Conservation (phyloP, 2,888 invertebrate genomes). For the Sphaerophoria taeniata region DNA sequence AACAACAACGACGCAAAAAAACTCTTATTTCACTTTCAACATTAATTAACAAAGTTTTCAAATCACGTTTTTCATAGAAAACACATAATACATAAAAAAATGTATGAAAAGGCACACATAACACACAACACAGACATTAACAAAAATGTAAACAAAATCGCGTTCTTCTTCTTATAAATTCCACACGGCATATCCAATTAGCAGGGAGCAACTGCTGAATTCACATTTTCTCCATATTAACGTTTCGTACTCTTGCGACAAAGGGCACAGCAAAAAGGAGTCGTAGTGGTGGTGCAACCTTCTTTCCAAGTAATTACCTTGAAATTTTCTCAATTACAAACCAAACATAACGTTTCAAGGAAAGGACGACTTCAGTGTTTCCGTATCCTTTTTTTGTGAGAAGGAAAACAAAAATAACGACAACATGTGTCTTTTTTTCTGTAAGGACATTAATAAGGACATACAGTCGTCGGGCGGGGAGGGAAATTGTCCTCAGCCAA, state of each 20-base stretch:
- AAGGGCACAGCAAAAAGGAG: not conserved
- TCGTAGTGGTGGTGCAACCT: slow-evolving; percentile 33
- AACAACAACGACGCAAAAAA: slow-evolving; percentile 29
- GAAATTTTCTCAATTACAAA: slow-evolving; percentile 72
- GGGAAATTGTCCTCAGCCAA: slow-evolving; percentile 64
- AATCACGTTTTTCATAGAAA: slow-evolving; percentile 54
- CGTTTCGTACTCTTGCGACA: too few species aligned
- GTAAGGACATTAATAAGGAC: slow-evolving; percentile 36
- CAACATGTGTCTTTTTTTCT: slow-evolving; percentile 37
- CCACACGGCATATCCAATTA: slow-evolving; percentile 59
- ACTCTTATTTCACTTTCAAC: slow-evolving; percentile 22
- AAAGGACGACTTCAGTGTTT: slow-evolving; percentile 18
- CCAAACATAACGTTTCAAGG: slow-evolving; percentile 42
- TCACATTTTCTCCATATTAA: slow-evolving; percentile 1
- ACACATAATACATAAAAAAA: not conserved
- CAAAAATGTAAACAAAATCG: slow-evolving; percentile 28
- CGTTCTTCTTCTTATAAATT: slow-evolving; percentile 29
- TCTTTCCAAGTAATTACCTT: slow-evolving; percentile 72
- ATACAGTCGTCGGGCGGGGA: slow-evolving; percentile 39
- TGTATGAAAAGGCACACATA: not conserved
- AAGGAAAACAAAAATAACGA: slow-evolving; percentile 4
- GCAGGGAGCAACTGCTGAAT: slow-evolving; percentile 19
- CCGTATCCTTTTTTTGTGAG: not conserved
- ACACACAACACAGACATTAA: slow-evolving; percentile 46
- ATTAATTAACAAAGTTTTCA: slow-evolving; percentile 69